Evolutionary conservation across 2,888 invertebrate species (phyloP).

Genomic region (Unio delphinus): DNA sequence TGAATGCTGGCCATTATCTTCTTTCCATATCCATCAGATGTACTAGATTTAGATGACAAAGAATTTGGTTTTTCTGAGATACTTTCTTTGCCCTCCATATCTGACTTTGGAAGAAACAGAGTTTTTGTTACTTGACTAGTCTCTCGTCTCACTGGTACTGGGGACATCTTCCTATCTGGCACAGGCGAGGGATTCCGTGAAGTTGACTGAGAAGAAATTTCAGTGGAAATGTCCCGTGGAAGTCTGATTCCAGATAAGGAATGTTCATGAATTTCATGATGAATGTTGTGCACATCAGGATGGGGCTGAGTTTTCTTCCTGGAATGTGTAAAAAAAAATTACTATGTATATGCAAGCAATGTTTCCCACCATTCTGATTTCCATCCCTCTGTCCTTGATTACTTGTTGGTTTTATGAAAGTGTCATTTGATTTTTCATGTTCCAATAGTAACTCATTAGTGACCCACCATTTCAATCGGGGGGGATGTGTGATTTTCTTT

Average conservation of each 20-base stretch:
- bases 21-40: too few species aligned
- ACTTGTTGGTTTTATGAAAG: too few species aligned
- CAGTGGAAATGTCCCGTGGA: constrained; percentile 60
- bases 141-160: constrained; percentile 1
- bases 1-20: too few species aligned
- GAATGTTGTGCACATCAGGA: constrained; percentile 61
- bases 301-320: constrained; percentile 62
- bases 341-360: not conserved
- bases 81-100: too few species aligned
- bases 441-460: too few species aligned
- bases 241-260: constrained; percentile 56
- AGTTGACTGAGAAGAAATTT: constrained; percentile 31
- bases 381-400: too few species aligned
- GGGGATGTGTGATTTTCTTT: too few species aligned
- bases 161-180: constrained; percentile 18
- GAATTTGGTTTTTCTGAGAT: constrained; percentile 6
- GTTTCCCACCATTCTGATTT: too few species aligned
- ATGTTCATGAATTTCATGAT: constrained; percentile 62
- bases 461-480: too few species aligned
- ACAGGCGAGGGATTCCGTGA: constrained; percentile 27
- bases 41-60: not conserved
- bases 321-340: constrained; percentile 10
- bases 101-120: too few species aligned
- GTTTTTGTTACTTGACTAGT: too few species aligned
- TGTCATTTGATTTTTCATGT: too few species aligned